phyloP scores from a whole-genome alignment of 2,113 vertebrate species.

The Coracopsis vasa region DNA sequence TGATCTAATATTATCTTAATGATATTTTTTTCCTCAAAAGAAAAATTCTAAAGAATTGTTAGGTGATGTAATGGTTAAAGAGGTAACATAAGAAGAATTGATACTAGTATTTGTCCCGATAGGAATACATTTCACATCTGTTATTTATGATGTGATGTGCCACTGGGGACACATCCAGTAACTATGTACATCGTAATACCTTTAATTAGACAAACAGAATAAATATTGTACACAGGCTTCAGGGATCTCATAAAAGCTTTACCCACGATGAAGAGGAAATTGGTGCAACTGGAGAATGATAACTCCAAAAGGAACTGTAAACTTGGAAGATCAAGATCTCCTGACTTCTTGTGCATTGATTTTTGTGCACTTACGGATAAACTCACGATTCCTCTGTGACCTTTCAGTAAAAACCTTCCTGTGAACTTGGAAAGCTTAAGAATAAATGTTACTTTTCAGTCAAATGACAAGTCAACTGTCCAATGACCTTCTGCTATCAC shows the following conservation, averaged over 20 bases:
- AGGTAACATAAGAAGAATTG: neutral
- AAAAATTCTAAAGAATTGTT: neutral
- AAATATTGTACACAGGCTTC: constrained; percentile 6
- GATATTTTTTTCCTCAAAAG: neutral
- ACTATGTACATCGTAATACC: neutral
- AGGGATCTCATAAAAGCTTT: constrained; percentile 15
- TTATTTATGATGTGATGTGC: constrained; percentile 13
- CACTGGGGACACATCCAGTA: neutral
- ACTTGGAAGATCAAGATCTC: neutral
- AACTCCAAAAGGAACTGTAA: neutral
- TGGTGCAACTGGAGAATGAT: neutral
- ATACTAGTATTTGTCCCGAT: neutral
- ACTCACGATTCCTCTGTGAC: neutral
- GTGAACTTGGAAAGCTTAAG: neutral
- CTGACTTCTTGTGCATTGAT: neutral
- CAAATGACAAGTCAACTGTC: neutral
- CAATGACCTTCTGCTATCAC: neutral
- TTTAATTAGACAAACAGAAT: constrained; percentile 49
- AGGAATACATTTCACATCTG: neutral
- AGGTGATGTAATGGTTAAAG: neutral
- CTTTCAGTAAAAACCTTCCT: neutral
- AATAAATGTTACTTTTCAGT: neutral
- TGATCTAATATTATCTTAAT: neutral
- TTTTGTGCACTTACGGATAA: neutral
- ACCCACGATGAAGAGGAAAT: neutral